phyloP scores from a whole-genome alignment of 2,797 vertebrate genomes.

The Aphelocoma californica region DNA sequence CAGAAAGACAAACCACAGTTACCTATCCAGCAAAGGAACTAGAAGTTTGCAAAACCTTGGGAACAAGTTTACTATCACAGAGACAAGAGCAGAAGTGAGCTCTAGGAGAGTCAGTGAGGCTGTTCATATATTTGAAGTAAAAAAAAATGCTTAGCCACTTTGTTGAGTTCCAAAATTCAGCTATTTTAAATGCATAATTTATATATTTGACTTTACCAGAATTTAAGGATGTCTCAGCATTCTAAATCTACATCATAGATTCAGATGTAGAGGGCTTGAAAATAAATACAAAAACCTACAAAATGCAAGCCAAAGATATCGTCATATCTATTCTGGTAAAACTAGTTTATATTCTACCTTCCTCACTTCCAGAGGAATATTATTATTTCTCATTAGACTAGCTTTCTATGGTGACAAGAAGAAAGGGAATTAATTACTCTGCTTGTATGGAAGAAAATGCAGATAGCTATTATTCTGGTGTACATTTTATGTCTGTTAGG shows the following conservation, averaged over 20 bases:
- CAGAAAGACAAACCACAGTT: background rate
- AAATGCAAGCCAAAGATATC: background rate
- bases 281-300: background rate
- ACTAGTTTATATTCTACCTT: background rate
- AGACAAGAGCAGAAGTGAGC: background rate
- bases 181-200: background rate
- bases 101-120: background rate
- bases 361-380: background rate
- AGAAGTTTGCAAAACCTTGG: background rate
- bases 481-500: background rate
- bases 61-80: background rate
- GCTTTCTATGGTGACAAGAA: background rate
- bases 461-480: background rate
- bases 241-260: background rate
- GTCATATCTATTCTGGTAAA: background rate
- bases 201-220: background rate
- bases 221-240: background rate
- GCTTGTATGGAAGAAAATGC: background rate
- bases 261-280: background rate
- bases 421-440: background rate
- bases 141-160: background rate
- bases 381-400: background rate
- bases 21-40: background rate
- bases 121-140: background rate
- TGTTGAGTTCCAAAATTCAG: background rate